These are phyloP conservation scores for Pherbina coryleti DNA, from an alignment of 2,888 invertebrate genomes.

Conservation along the genomic window DNA sequence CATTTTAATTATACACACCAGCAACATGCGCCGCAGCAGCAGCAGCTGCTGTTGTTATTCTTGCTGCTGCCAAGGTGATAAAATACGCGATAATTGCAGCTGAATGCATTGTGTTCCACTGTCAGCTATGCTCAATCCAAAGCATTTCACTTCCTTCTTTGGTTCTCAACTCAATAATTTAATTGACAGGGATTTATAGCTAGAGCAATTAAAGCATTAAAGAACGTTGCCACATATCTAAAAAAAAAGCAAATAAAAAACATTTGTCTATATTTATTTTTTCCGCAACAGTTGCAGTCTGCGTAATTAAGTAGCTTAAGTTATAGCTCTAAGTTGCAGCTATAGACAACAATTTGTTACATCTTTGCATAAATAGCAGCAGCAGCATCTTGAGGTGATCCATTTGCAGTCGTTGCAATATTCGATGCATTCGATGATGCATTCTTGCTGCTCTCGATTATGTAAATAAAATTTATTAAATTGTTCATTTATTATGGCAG, in stretches of 20 bases:
- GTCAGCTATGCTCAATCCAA: background rate
- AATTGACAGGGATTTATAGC: constrained; percentile 70
- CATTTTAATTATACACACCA: constrained; percentile 65
- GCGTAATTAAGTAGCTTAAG: no score
- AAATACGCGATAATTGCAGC: constrained; percentile 39
- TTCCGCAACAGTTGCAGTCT: no score
- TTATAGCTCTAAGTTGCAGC: no score
- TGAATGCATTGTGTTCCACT: constrained; percentile 24
- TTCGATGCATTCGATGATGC: no score
- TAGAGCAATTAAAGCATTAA: constrained; percentile 67
- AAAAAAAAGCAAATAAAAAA: no score
- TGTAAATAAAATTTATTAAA: background rate
- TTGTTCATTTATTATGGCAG: background rate
- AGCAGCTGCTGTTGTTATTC: background rate
- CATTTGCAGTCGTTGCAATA: no score
- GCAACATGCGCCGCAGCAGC: constrained; percentile 40
- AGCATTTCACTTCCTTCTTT: background rate
- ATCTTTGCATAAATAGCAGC: no score
- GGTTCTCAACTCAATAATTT: constrained; percentile 59
- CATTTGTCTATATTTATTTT: no score
- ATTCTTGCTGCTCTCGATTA: background rate
- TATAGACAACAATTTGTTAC: no score
- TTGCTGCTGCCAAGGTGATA: constrained; percentile 38
- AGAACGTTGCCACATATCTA: constrained; percentile 18
- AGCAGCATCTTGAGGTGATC: no score